Evolutionary conservation across 1,140 invertebrate species (phyloP), one percentile per base, ranked within the genome.

Genomic region (Monochamus saltuarius): DNA sequence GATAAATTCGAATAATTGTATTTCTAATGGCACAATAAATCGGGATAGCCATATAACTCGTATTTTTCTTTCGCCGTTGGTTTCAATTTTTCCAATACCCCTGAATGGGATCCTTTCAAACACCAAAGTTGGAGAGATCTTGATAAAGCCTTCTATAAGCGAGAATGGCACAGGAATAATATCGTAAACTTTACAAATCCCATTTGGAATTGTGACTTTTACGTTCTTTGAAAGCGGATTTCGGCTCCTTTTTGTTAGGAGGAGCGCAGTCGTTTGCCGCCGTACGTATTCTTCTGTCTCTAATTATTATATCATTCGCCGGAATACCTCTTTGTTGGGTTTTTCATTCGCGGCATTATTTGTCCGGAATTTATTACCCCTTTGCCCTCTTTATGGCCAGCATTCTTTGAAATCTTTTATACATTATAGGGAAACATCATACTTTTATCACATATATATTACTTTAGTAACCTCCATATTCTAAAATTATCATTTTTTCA

Each of bases 161-260:
- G 74, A 73, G 70, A 74, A 74, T 70, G 67, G 73, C 71, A 67
- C 68, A 66, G 63, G 74, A 76, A 76, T 76, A 76, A 76, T 75
- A 74, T 75, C 74, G 73, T 76, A 76, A 76, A 76, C 69, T 76
- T 75, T 72, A 71, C 74, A 75, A 76, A 76, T 76, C 73, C 74
- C 74, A 74, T 74, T 75, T 71, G 70, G 74, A 75, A 76, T 75
- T 76, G 74, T 76, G 74, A 76, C 74, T 76, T 76, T 76, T 76
- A 76, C 75, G 74, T 73, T 61, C 61, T 56, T 70, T 73, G 68
- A 74, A 74, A 76, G 72, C 61, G 58, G 58, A 60, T 54, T 53
- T 53, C 39, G 58, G 56, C 63, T 73, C 66, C 69, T 70, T 70
- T 71, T 71, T 71, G 67, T 71, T 50, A 16, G 16, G 39, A 42